Percentiles rank a stretch among this genome's conserved stretches.
phyloP scores from a whole-genome alignment of 2,888 invertebrate genomes.

The Dinocampus coccinellae region DNA sequence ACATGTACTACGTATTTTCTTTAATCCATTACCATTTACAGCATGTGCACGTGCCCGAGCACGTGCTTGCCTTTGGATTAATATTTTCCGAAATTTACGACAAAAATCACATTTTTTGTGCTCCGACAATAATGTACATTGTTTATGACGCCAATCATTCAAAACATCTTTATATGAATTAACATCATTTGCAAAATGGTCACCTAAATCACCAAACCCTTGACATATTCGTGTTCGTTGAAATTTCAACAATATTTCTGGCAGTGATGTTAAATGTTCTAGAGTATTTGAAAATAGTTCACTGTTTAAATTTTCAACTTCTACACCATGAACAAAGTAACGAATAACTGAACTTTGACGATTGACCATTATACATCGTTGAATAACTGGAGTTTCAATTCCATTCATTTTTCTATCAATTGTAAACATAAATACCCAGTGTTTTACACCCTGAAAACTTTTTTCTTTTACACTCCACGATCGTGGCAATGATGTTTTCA shows the following conservation, averaged over 20 bases:
- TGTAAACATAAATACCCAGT: not conserved
- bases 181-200: not conserved
- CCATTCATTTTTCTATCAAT: not conserved
- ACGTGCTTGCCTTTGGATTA: not conserved
- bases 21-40: not conserved
- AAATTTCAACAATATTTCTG: not conserved
- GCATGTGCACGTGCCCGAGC: not conserved
- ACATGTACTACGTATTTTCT: not conserved
- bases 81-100: not conserved
- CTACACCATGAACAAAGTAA: not conserved
- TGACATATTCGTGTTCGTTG: not conserved
- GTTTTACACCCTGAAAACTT: not conserved
- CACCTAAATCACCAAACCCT: not conserved
- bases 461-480: constrained; percentile 2
- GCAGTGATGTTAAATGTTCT: not conserved
- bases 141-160: not conserved
- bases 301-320: not conserved
- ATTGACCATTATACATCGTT: not conserved
- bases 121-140: not conserved
- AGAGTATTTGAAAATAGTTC: not conserved
- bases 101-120: not conserved
- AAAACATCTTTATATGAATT: not conserved
- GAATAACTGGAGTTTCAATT: not conserved
- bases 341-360: not conserved
- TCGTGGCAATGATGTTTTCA: not conserved